A percentile compares a stretch with the other conserved stretches of the same genome.
Evolutionary conservation across 2,888 invertebrate genomes (phyloP).

Genomic region (Netelia inedita): DNA sequence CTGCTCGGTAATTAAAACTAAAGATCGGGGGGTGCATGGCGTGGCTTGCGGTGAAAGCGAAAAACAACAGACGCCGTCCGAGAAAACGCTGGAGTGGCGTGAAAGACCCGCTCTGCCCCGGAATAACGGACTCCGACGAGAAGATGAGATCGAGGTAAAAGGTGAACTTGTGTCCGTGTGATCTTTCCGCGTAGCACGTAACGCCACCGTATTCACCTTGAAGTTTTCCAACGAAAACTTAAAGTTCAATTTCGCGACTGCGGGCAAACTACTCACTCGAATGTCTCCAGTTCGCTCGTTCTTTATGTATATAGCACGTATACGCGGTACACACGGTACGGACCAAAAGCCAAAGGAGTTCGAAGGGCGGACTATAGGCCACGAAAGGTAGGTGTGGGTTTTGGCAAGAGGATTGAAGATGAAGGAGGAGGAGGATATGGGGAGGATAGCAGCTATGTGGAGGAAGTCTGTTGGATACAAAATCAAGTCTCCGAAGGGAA

Average conservation of each 20-base stretch:
- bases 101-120: conserved; percentile 15
- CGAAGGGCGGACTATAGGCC: conserved; percentile 54
- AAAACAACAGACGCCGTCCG: conserved; percentile 79
- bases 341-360: conserved; percentile 41
- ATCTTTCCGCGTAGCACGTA: background rate
- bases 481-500: conserved; percentile 79
- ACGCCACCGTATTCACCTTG: background rate
- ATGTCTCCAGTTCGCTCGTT: conserved; percentile 44
- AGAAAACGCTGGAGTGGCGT: conserved; percentile 56
- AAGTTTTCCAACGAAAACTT: conserved; percentile 55
- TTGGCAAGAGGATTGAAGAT: conserved; percentile 48
- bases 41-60: conserved; percentile 74
- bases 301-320: background rate
- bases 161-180: conserved; percentile 31
- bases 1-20: conserved; percentile 83
- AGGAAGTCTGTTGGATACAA: conserved; percentile 74
- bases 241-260: conserved; percentile 63
- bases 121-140: conserved; percentile 30
- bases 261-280: conserved; percentile 63
- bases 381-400: conserved; percentile 38
- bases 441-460: conserved; percentile 18
- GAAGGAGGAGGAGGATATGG: conserved; percentile 47
- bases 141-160: conserved; percentile 26
- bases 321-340: conserved; percentile 24
- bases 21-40: conserved; percentile 77